These are phyloP conservation scores for Amphipyra berbera DNA, from an alignment of 2,888 invertebrate genomes.

Conservation along the genomic window DNA sequence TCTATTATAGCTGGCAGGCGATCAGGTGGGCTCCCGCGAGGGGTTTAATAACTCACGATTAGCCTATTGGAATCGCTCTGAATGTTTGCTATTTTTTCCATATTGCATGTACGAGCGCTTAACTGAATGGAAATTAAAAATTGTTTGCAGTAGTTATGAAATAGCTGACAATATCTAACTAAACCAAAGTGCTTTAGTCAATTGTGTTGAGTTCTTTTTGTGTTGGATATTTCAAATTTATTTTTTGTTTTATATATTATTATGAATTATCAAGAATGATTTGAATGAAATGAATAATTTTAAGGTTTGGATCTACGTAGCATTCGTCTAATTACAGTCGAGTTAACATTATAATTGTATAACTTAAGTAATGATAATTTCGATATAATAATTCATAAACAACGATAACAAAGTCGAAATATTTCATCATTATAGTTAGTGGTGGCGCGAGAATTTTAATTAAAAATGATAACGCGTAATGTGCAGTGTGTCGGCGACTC, in stretches of 20 bases:
- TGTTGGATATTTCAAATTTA: slow-evolving; percentile 10
- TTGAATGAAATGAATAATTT: too few relatives aligned
- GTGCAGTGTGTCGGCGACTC: slow-evolving; percentile 74
- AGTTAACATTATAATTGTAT: slow-evolving; percentile 1
- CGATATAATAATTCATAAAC: slow-evolving; percentile 42
- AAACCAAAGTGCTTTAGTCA: slow-evolving; percentile 37
- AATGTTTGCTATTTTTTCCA: slow-evolving; percentile 89
- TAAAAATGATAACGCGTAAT: slow-evolving; percentile 87
- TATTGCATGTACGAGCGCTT: slow-evolving; percentile 77
- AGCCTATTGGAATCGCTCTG: slow-evolving; percentile 89
- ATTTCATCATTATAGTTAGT: slow-evolving; percentile 72
- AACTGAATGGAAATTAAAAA: slow-evolving; percentile 80
- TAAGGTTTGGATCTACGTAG: background rate
- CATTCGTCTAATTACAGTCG: background rate
- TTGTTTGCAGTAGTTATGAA: slow-evolving; percentile 71
- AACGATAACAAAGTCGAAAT: slow-evolving; percentile 56
- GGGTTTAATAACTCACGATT: slow-evolving; percentile 89
- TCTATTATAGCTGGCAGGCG: slow-evolving; percentile 88
- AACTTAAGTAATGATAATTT: slow-evolving; percentile 9
- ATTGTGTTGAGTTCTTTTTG: slow-evolving; percentile 27
- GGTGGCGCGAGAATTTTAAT: slow-evolving; percentile 77
- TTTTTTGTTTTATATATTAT: slow-evolving; percentile 2
- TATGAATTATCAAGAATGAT: background rate
- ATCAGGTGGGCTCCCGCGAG: slow-evolving; percentile 86
- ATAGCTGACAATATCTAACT: slow-evolving; percentile 54